These are phyloP conservation scores for Drosophila mulleri DNA, from an alignment of 2,888 invertebrate species.

Conservation along the genomic window DNA sequence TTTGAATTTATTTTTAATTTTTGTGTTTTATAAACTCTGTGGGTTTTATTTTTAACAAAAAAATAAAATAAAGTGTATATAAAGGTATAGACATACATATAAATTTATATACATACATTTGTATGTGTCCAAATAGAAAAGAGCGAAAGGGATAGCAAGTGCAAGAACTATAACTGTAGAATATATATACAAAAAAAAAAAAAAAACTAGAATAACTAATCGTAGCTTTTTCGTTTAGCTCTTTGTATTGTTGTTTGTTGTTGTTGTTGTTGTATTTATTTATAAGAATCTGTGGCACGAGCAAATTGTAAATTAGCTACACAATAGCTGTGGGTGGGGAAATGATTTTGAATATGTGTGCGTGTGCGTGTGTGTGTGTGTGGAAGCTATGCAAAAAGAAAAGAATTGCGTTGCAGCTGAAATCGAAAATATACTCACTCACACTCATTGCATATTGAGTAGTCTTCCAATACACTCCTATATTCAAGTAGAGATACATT, in stretches of 20 bases:
- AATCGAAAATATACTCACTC: conserved; percentile 9
- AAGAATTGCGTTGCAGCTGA: conserved; percentile 12
- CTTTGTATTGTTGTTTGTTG: conserved; percentile 21
- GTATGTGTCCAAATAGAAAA: conserved; percentile 53
- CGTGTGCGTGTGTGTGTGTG: not conserved
- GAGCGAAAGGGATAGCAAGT: conserved; percentile 19
- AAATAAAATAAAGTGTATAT: not conserved
- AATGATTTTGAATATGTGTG: not conserved
- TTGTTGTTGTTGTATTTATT: conserved; percentile 13
- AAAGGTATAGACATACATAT: conserved; percentile 4
- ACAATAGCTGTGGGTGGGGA: conserved; percentile 36
- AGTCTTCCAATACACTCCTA: not conserved
- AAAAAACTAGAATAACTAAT: conserved; percentile 14
- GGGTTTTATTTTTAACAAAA: conserved; percentile 75
- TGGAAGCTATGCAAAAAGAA: conserved; percentile 11
- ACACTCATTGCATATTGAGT: not conserved
- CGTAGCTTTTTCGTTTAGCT: conserved; percentile 19
- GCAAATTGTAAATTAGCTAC: conserved; percentile 72
- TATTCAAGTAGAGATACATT: no score
- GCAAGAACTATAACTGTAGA: conserved; percentile 27
- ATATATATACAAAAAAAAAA: not conserved
- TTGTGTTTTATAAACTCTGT: conserved; percentile 77
- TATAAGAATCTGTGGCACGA: conserved; percentile 66
- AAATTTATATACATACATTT: no score
- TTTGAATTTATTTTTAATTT: conserved; percentile 76